phyloP scores from a whole-genome alignment of 1,140 invertebrate genomes.

The Campoletis sonorensis region DNA sequence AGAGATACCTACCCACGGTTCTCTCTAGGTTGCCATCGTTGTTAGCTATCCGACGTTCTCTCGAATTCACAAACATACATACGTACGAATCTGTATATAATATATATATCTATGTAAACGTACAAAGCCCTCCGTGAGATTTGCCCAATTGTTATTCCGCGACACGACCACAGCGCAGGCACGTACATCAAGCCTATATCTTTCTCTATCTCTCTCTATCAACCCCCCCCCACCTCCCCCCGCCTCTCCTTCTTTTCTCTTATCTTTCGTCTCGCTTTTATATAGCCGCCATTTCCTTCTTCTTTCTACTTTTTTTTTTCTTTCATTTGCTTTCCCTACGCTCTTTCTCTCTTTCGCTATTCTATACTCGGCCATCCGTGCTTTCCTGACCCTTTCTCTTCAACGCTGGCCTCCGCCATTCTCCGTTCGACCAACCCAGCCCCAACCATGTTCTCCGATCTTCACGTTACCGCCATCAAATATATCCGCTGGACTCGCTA shows the following conservation, averaged over 20 bases:
- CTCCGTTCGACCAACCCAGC: slow-evolving; percentile 47
- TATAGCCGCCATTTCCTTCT: slow-evolving; percentile 12
- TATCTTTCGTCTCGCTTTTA: slow-evolving; percentile 8
- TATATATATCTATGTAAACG: slow-evolving; percentile 36
- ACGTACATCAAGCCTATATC: slow-evolving; percentile 50
- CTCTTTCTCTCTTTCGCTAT: slow-evolving; percentile 14
- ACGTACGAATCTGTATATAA: slow-evolving; percentile 5
- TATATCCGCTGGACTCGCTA: slow-evolving; percentile 23
- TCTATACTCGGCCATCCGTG: slow-evolving; percentile 18
- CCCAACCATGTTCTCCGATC: background rate
- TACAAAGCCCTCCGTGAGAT: slow-evolving; percentile 52
- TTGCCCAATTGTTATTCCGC: slow-evolving; percentile 64
- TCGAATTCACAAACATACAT: slow-evolving; percentile 28
- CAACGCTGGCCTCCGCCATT: background rate
- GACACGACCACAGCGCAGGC: slow-evolving; percentile 47
- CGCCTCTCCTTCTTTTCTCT: slow-evolving; percentile 34
- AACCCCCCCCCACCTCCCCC: background rate
- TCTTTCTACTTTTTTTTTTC: background rate
- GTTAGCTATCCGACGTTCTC: slow-evolving; percentile 37
- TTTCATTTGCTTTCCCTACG: background rate
- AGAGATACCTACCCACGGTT: background rate
- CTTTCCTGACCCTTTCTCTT: slow-evolving; percentile 17
- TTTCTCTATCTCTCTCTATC: slow-evolving; percentile 6
- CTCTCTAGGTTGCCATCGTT: slow-evolving; percentile 21
- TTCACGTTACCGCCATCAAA: slow-evolving; percentile 36